Evolutionary conservation across 2,888 invertebrate species (phyloP).

Genomic region (Caenorhabditis virilis): DNA sequence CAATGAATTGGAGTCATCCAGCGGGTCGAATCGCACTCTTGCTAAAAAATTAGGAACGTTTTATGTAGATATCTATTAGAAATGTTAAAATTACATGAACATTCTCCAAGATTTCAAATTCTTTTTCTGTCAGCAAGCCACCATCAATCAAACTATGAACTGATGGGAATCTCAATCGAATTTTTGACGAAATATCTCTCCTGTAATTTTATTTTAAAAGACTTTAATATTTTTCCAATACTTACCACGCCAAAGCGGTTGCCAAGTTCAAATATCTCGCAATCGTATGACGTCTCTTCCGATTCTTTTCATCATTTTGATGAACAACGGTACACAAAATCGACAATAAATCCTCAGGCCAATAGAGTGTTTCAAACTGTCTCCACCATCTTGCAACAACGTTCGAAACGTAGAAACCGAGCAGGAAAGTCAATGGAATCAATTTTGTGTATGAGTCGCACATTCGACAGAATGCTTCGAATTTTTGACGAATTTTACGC

Average conservation of each 20-base stretch:
- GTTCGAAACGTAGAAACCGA: conserved; percentile 61
- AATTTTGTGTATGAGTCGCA: conserved; percentile 54
- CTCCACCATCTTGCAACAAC: conserved; percentile 55
- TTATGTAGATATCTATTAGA: no score
- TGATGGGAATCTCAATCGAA: conserved; percentile 56
- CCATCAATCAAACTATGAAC: conserved; percentile 40
- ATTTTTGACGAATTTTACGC: conserved; percentile 17
- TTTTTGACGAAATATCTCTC: conserved; percentile 54
- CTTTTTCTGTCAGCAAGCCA: conserved; percentile 51
- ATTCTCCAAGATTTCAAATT: conserved; percentile 42
- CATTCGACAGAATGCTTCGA: conserved; percentile 50
- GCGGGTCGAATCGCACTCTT: conserved; percentile 38
- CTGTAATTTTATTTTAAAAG: conserved; percentile 21
- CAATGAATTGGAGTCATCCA: conserved; percentile 63
- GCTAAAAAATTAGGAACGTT: no score
- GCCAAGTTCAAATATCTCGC: conserved; percentile 59
- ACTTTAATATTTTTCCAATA: no score
- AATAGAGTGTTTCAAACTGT: conserved; percentile 52
- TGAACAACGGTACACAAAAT: conserved; percentile 47
- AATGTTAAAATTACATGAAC: no score
- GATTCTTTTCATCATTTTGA: conserved; percentile 41
- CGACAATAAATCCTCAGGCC: conserved; percentile 56
- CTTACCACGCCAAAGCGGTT: conserved; percentile 49
- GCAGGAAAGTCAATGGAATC: conserved; percentile 61
- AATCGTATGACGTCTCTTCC: conserved; percentile 46